A percentile compares a stretch with the other conserved stretches of the same genome.
phyloP scores from a whole-genome alignment of 2,113 vertebrate species.

The Labeo rohita region DNA sequence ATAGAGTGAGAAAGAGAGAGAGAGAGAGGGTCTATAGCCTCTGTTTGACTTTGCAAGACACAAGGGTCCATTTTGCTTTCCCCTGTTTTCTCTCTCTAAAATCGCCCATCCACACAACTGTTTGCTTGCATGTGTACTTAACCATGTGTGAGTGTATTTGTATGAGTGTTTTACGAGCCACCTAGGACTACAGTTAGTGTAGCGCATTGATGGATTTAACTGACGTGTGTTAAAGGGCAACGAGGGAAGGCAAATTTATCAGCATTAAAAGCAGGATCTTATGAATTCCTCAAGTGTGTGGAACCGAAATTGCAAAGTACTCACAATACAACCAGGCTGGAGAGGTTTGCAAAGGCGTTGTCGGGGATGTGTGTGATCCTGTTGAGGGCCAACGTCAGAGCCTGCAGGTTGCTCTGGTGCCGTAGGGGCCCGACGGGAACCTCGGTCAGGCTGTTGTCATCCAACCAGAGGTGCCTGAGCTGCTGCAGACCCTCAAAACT shows the following conservation, averaged over 20 bases:
- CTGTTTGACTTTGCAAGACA: slow-evolving; percentile 63
- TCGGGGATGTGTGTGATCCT: slow-evolving; percentile 89
- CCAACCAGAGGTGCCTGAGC: slow-evolving; percentile 94
- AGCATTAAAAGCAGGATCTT: slow-evolving; percentile 18
- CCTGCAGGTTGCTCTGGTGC: slow-evolving; percentile 91
- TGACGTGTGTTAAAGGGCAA: slow-evolving; percentile 45
- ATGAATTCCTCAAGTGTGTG: not conserved
- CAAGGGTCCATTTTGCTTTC: slow-evolving; percentile 42
- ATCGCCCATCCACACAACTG: slow-evolving; percentile 9
- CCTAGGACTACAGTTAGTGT: slow-evolving; percentile 34
- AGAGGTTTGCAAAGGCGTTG: slow-evolving; percentile 93
- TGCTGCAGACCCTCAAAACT: slow-evolving; percentile 94
- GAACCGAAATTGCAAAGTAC: slow-evolving; percentile 62
- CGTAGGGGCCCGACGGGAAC: slow-evolving; percentile 87
- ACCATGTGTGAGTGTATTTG: slow-evolving; percentile 34
- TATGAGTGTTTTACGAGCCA: slow-evolving; percentile 25
- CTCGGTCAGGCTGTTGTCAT: slow-evolving; percentile 91
- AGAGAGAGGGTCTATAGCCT: slow-evolving; percentile 58
- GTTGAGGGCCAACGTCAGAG: slow-evolving; percentile 92
- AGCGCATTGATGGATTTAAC: slow-evolving; percentile 46
- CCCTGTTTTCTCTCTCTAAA: slow-evolving; percentile 23
- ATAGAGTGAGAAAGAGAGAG: not conserved
- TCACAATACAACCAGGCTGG: slow-evolving; percentile 95
- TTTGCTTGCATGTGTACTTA: slow-evolving; percentile 40
- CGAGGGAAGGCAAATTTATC: slow-evolving; percentile 12